These are phyloP conservation scores for Melanotaenia pygmaea DNA, from an alignment of 2,797 vertebrate species.

Conservation along the genomic window DNA sequence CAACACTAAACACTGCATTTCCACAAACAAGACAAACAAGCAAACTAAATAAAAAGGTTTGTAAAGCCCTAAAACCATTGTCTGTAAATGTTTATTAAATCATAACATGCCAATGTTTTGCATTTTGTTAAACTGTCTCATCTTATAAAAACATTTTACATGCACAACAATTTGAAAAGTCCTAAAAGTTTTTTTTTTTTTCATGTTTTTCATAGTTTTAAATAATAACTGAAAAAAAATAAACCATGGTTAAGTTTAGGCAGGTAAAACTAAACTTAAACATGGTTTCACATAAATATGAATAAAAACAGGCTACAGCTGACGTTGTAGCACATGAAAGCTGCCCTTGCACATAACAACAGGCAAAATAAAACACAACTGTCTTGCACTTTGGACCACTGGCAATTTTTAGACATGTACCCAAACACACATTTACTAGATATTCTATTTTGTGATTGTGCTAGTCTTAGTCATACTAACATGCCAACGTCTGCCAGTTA, in stretches of 20 bases:
- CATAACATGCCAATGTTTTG: not conserved
- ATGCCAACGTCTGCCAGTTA: not conserved
- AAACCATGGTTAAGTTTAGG: not conserved
- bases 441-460: not conserved
- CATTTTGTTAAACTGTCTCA: not conserved
- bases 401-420: not conserved
- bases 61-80: not conserved
- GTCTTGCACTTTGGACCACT: not conserved
- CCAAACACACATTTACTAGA: not conserved
- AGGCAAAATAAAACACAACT: not conserved
- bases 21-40: not conserved
- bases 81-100: not conserved
- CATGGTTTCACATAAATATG: not conserved
- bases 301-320: not conserved
- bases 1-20: not conserved
- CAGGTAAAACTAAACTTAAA: not conserved
- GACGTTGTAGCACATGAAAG: not conserved
- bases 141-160: not conserved
- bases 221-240: too few species aligned
- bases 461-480: not conserved
- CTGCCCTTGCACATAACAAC: not conserved
- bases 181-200: not conserved
- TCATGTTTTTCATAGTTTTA: too few species aligned
- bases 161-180: not conserved
- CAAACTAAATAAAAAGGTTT: not conserved